Base-by-base conservation (phyloP, 2,113 vertebrate genomes). In the Nesogale talazaci region DNA sequence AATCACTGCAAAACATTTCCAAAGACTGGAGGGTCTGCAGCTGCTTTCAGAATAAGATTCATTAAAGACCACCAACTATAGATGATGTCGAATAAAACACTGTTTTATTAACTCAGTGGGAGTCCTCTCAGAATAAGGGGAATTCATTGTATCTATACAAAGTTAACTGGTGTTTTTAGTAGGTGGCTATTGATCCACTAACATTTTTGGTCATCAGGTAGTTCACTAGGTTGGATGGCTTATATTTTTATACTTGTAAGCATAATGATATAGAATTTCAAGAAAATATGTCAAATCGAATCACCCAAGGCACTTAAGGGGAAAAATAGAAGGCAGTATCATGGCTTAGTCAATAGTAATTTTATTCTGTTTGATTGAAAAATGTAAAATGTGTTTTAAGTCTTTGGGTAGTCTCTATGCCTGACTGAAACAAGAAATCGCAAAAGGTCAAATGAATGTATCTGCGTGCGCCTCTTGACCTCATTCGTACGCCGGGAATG, bases 371-470 rank as follows among this genome's bases (percentile, higher is more conserved):
- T 93, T 87, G 8, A 83, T 27, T 63, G 10, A 80, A 83, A 80
- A 69, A 42, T 72, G 42, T 29, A 83, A 80, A 69, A 42, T 72
- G 42, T 29, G 56, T 84, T 90, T 27, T 74, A 91, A 80, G n/a
- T 57, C n/a, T 94, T 76, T 83, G 86, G 91, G 34, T 86, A 72
- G 83, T 56, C 52, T 78, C 20, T 75, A 19, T 94, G 75, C 63
- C 74, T 81, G 70, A 56, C 56, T 82, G 65, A 76, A 94, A 67
- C 46, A 86, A 29, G 34, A 95, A 87, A 89, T 84, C 4, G 27
- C 36, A 83, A 76, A 78, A 82, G 67, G 40, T 83, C 84, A 92
- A 83, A 89, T 76, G 38, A 22, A 22, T 69, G 4, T 74, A 23
- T 89, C 74, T 83, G 31, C 38, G 52, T n/a, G 9, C 92, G 69